Evolutionary conservation across 2,888 invertebrate species (phyloP), one percentile per base, ranked within the genome.

Genomic region (Hemicrepidius hirtus): DNA sequence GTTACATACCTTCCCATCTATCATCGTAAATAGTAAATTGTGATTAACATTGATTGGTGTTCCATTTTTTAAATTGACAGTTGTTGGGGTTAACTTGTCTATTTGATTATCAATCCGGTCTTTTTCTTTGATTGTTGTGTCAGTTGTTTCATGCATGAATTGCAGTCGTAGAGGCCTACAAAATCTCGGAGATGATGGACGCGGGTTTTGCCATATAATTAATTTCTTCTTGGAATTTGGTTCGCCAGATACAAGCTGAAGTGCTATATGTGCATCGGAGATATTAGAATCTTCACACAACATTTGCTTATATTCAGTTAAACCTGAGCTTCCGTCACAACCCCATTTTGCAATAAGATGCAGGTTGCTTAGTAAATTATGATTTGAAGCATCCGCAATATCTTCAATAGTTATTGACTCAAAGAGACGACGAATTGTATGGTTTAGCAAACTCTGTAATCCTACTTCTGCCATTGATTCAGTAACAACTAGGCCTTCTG

Each of bases 161-260:
- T 78, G 50, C n/a, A 83, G 75, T 57, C 81, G 63, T 20, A 82
- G 80, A 12, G 80, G 80, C 9, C 82, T 74, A 68, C 81, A 82
- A 70, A 69, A 82, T 64, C 80, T 49, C 3, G 79, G 73, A 16
- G 80, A 82, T 6, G 80, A 81, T 20, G 78, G 79, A 3, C 69
- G 72, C 67, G 80, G 80, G 59, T 81, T 82, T 72, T 82, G 77
- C 81, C 79, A 81, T 13, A 81, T n/a, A n/a, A n/a, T n/a, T n/a
- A n/a, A n/a, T n/a, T n/a, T n/a, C n/a, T n/a, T n/a, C n/a, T n/a
- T n/a, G n/a, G n/a, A n/a, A n/a, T n/a, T n/a, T n/a, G n/a, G n/a
- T n/a, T n/a, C n/a, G n/a, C n/a, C n/a, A n/a, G n/a, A n/a, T n/a
- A n/a, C n/a, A n/a, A n/a, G n/a, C n/a, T n/a, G n/a, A n/a, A n/a